Conservation (phyloP, 1,140 invertebrate genomes). For the Formica selysi region DNA sequence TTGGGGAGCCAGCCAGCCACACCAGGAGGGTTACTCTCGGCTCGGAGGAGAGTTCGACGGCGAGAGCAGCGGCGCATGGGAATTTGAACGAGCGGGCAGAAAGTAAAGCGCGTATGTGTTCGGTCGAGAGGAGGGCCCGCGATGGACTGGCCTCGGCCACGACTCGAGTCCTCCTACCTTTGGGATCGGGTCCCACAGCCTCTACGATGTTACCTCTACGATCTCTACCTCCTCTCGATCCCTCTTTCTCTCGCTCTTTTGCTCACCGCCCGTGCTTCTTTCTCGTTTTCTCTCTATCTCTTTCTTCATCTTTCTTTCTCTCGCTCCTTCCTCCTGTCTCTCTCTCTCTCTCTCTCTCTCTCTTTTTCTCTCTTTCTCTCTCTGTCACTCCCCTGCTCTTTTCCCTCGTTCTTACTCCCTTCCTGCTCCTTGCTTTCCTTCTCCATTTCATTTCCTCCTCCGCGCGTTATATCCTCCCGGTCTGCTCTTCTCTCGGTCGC, state of each 20-base stretch:
- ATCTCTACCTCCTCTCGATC: slow-evolving; percentile 77
- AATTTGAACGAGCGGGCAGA: slow-evolving; percentile 83
- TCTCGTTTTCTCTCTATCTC: slow-evolving; percentile 65
- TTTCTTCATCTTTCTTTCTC: slow-evolving; percentile 63
- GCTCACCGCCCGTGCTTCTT: slow-evolving; percentile 37
- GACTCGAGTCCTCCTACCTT: slow-evolving; percentile 83
- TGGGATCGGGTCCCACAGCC: slow-evolving; percentile 84
- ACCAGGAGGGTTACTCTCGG: slow-evolving; percentile 12
- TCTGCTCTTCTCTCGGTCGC: slow-evolving; percentile 34
- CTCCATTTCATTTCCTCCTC: slow-evolving; percentile 62
- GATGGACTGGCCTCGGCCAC: slow-evolving; percentile 84
- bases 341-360: slow-evolving; percentile 55
- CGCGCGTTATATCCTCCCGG: slow-evolving; percentile 64
- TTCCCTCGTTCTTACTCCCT: slow-evolving; percentile 34
- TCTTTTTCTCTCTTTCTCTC: slow-evolving; percentile 35
- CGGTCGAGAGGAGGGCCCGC: slow-evolving; percentile 85
- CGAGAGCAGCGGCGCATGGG: slow-evolving; percentile 73
- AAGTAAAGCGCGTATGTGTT: slow-evolving; percentile 81
- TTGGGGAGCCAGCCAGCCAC: slow-evolving; percentile 16
- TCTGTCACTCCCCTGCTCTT: slow-evolving; percentile 61
- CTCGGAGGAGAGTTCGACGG: slow-evolving; percentile 69
- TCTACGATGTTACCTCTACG: slow-evolving; percentile 84
- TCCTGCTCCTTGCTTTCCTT: slow-evolving; percentile 57
- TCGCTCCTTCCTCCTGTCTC: slow-evolving; percentile 35
- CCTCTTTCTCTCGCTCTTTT: slow-evolving; percentile 48